Percentiles rank a stretch among this genome's conserved stretches.
Evolutionary conservation across 2,888 invertebrate species (phyloP).

Genomic region (Morpho deidamia): DNA sequence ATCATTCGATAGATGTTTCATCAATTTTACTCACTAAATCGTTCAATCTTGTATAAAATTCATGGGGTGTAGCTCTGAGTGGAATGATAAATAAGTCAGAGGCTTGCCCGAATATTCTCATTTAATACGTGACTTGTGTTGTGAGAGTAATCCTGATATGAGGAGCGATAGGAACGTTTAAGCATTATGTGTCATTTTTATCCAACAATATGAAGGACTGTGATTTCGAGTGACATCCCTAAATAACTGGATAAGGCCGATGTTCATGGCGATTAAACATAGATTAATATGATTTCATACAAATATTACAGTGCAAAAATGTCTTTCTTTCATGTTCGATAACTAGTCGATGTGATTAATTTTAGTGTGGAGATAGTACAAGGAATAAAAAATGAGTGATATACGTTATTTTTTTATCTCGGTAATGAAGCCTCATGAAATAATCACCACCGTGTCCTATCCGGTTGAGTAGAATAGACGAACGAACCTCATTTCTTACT

Average conservation of each 20-base stretch:
- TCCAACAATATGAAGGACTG: conserved; percentile 25
- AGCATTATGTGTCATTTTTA: conserved; percentile 64
- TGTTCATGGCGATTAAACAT: too few species aligned
- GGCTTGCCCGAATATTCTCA: conserved; percentile 77
- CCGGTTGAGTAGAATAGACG: too few species aligned
- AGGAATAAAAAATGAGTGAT: too few species aligned
- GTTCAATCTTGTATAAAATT: conserved; percentile 78
- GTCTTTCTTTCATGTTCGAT: too few species aligned
- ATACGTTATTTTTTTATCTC: too few species aligned
- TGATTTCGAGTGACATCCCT: not conserved
- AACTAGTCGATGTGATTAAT: too few species aligned
- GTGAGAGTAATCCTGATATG: conserved; percentile 67
- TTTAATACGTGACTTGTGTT: conserved; percentile 78
- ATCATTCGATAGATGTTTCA: conserved; percentile 72
- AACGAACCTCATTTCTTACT: too few species aligned
- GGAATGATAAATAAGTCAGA: conserved; percentile 76
- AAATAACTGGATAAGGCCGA: not conserved
- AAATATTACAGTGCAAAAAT: too few species aligned
- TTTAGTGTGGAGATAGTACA: too few species aligned
- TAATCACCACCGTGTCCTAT: too few species aligned
- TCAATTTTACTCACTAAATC: conserved; percentile 76
- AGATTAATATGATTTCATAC: too few species aligned
- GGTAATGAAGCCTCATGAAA: too few species aligned
- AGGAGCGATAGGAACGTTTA: conserved; percentile 57
- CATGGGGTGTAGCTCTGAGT: conserved; percentile 73